Evolutionary conservation across 2,888 invertebrate species (phyloP), one percentile per base, ranked within the genome.

Genomic region (Pseudococcus viburni): DNA sequence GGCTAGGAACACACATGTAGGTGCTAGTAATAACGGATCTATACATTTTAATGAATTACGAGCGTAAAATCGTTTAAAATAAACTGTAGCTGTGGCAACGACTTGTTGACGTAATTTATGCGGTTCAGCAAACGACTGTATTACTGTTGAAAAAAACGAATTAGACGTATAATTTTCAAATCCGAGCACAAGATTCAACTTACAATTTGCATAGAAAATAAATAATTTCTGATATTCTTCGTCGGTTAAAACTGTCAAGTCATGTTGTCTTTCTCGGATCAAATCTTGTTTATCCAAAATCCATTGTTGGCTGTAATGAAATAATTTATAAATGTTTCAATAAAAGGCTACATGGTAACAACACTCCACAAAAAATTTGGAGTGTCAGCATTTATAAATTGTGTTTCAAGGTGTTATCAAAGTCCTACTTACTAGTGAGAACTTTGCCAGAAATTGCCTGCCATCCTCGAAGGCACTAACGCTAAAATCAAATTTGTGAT

Each of bases 391-490:
- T 42, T 8, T 42, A 9, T 42, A 42, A 42, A 42, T 42, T 42
- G 9, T 42, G 42, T 42, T 42, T 42, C 42, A 42, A 9, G 42
- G 42, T 42, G 42, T 42, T 42, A 42, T 42, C 9, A 6, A 15
- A 55, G 17, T n/a, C n/a, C 17, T 55, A 92, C 95, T 94, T 94
- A 96, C 96, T 96, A 97, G 92, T 99, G 99, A 86, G 99, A 99
- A 92, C 99, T 99, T 92, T 98, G 98, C 99, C 99, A 99, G 92
- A 99, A 99, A 93, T 99, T 99, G 64, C 98, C 99, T 91, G 99
- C 98, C 99, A 99, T 99, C 89, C 68, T 84, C 7, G 12, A 84
- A 48, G 19, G 9, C 8, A 84, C 17, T 0, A 15, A 84, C 6
- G 11, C 9, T 51, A 42, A 48, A 46, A 12, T 22, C 1, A 9